Percentiles rank a stretch among this genome's conserved stretches.
These are phyloP conservation scores for Chalcosyrphus nemorum DNA, from an alignment of 2,888 invertebrate genomes.

Conservation along the genomic window DNA sequence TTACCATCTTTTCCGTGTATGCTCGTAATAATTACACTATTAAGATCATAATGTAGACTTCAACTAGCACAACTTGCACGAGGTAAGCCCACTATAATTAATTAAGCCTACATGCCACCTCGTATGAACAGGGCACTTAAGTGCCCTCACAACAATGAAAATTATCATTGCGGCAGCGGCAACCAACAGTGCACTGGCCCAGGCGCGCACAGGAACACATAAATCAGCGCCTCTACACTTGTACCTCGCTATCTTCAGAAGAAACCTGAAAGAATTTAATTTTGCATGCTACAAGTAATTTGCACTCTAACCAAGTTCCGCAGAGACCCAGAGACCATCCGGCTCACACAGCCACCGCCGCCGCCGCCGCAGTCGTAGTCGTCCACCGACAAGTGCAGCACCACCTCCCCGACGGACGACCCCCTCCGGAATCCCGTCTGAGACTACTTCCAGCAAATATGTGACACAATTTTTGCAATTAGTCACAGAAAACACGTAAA, in stretches of 20 bases:
- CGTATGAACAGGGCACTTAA: slow-evolving; percentile 22
- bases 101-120: slow-evolving; percentile 60
- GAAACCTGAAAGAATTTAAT: slow-evolving; percentile 66
- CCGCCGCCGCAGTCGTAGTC: too few relatives aligned
- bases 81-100: slow-evolving; percentile 56
- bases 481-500: slow-evolving; percentile 79
- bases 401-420: background rate
- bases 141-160: slow-evolving; percentile 45
- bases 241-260: slow-evolving; percentile 52
- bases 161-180: slow-evolving; percentile 24
- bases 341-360: slow-evolving; percentile 33
- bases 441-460: slow-evolving; percentile 58
- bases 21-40: slow-evolving; percentile 45
- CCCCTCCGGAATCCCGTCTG: background rate
- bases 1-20: slow-evolving; percentile 18
- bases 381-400: slow-evolving; percentile 40
- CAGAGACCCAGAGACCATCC: slow-evolving; percentile 47
- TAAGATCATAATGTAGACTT: slow-evolving; percentile 53
- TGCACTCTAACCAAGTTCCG: slow-evolving; percentile 71
- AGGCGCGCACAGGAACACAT: slow-evolving; percentile 67
- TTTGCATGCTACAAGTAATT: slow-evolving; percentile 72
- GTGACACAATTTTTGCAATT: slow-evolving; percentile 80
- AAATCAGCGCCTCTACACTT: slow-evolving; percentile 72
- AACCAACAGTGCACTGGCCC: background rate
- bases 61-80: slow-evolving; percentile 29